Percentiles rank a stretch among this genome's conserved stretches.
Conservation (phyloP, 2,888 invertebrate species). For the Megamerina dolium region DNA sequence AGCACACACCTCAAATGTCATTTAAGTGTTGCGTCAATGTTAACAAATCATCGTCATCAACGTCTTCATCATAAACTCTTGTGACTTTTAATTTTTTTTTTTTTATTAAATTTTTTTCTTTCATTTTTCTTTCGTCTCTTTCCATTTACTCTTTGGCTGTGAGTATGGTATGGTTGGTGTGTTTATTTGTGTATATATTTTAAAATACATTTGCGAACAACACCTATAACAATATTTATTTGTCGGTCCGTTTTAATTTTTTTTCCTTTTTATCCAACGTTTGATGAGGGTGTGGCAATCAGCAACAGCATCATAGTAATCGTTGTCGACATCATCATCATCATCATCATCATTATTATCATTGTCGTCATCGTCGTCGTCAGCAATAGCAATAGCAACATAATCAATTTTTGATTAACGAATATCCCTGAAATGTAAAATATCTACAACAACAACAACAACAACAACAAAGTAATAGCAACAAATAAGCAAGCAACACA, state of each 20-base stretch:
- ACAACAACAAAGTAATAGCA: neutral
- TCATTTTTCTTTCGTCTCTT: no score
- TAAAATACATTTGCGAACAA: neutral
- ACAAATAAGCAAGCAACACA: conserved; percentile 1
- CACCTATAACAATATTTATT: neutral
- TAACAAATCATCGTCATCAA: neutral
- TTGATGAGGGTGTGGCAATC: no score
- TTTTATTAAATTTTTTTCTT: no score
- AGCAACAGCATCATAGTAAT: no score
- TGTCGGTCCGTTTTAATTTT: no score
- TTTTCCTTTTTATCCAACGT: neutral
- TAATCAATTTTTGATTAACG: conserved; percentile 2
- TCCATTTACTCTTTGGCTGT: no score
- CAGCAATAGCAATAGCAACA: neutral
- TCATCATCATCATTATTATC: no score
- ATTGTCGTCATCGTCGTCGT: no score
- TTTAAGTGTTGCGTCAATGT: conserved; percentile 1
- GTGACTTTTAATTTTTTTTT: neutral
- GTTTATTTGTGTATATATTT: neutral
- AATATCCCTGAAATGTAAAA: neutral
- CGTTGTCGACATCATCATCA: no score
- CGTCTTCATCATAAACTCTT: neutral
- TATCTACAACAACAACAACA: neutral
- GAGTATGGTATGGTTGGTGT: no score
- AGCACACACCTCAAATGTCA: neutral